Conservation (phyloP, 2,113 vertebrate genomes). For the Talpa occidentalis region DNA sequence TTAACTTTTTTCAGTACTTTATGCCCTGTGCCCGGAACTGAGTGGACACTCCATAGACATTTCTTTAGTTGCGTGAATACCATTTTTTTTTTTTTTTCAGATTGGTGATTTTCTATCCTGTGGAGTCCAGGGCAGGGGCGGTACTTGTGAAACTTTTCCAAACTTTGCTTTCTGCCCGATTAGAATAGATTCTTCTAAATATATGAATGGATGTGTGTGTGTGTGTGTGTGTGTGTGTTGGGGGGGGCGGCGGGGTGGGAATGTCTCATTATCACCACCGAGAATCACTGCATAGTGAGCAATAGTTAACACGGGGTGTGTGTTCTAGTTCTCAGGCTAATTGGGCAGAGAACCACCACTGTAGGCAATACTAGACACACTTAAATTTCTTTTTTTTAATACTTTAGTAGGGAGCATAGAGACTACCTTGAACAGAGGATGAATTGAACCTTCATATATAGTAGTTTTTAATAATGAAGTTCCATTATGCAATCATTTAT, state of each 20-base stretch:
- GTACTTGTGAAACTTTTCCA: conserved; percentile 13
- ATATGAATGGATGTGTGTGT: background rate
- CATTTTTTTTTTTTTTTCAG: background rate
- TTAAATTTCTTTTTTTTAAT: background rate
- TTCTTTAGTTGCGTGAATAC: background rate
- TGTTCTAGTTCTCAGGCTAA: background rate
- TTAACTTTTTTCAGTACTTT: background rate
- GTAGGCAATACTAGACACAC: background rate
- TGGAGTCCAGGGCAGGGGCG: background rate
- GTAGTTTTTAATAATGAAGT: conserved; percentile 11
- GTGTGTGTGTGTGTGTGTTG: too few species aligned
- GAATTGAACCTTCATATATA: background rate
- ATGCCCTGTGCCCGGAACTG: background rate
- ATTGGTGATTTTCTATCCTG: background rate
- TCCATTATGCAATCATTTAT: background rate
- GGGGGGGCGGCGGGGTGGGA: fast-evolving
- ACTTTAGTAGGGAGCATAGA: background rate
- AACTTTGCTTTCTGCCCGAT: background rate
- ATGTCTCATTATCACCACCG: background rate
- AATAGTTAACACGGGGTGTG: too few species aligned
- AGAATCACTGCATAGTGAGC: background rate
- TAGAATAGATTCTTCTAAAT: background rate
- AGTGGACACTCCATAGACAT: background rate
- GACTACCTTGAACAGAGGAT: background rate
- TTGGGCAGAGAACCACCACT: background rate